Percentiles rank a stretch among this genome's conserved stretches.
Evolutionary conservation across 2,113 vertebrate species (phyloP).

Genomic region (Bostrychus sinensis): DNA sequence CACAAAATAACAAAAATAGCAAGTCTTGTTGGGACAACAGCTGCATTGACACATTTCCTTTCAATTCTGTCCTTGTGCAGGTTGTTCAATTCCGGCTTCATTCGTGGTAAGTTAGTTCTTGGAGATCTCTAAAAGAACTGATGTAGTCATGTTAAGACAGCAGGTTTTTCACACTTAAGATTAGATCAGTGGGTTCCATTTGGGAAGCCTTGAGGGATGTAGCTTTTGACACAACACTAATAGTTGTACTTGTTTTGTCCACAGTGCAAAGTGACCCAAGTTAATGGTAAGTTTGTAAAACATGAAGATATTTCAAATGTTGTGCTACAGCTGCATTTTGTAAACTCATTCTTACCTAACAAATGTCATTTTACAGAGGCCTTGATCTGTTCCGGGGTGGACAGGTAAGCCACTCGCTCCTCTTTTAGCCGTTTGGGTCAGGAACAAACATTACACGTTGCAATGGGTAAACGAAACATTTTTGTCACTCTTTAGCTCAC

Average conservation of each 20-base stretch:
- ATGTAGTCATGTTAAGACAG: background rate
- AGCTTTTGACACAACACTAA: slow-evolving; percentile 8
- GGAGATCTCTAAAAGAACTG: too few relatives aligned
- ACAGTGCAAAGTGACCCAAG: slow-evolving; percentile 47
- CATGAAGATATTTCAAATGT: background rate
- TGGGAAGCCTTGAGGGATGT: background rate
- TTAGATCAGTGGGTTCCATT: too few relatives aligned
- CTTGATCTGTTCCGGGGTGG: slow-evolving; percentile 35
- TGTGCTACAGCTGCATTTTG: background rate
- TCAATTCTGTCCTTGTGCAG: slow-evolving; percentile 14
- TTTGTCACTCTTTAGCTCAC: background rate
- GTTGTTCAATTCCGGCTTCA: slow-evolving; percentile 17
- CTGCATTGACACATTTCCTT: background rate
- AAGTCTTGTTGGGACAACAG: background rate
- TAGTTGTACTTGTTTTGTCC: slow-evolving; percentile 4
- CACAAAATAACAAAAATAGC: background rate
- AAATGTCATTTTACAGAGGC: slow-evolving; percentile 29
- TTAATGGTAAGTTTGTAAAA: slow-evolving; percentile 45
- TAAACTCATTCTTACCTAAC: background rate
- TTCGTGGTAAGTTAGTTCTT: slow-evolving; percentile 14
- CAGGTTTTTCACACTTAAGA: background rate
- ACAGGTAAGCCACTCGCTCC: slow-evolving; percentile 18
- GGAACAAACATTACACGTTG: background rate
- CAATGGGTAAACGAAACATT: background rate
- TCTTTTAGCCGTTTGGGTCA: background rate